phyloP scores from a whole-genome alignment of 2,888 invertebrate genomes.

The Philonicus albiceps region DNA sequence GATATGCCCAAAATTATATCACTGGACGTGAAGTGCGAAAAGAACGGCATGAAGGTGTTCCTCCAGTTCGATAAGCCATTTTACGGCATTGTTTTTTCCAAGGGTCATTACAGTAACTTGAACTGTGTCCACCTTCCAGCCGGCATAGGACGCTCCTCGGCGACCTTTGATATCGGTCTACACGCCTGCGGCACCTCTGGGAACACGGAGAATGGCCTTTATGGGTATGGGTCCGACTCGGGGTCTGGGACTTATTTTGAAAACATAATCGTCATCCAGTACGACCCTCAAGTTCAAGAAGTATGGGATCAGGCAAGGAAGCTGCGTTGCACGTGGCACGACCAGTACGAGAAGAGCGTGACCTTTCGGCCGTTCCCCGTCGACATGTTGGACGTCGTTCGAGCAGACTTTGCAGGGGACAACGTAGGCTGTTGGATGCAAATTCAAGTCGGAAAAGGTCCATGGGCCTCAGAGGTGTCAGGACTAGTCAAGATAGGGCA shows the following conservation, averaged over 20 bases:
- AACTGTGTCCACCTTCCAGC: conserved; percentile 92
- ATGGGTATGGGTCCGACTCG: conserved; percentile 86
- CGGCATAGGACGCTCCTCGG: conserved; percentile 83
- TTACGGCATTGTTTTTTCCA: conserved; percentile 94
- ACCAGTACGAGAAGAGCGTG: conserved; percentile 93
- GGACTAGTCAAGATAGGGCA: conserved; percentile 94
- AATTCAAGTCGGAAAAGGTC: conserved; percentile 93
- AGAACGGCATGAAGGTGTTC: conserved; percentile 91
- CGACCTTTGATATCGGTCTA: conserved; percentile 90
- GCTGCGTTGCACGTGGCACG: conserved; percentile 93
- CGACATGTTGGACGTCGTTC: conserved; percentile 93
- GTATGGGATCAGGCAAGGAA: conserved; percentile 96
- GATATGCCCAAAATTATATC: conserved; percentile 95
- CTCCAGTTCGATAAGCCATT: conserved; percentile 94
- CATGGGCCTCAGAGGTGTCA: conserved; percentile 95
- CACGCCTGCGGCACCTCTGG: conserved; percentile 93
- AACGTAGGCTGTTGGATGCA: conserved; percentile 98
- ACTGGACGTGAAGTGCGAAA: conserved; percentile 92
- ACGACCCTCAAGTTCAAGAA: conserved; percentile 92
- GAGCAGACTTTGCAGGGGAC: conserved; percentile 93
- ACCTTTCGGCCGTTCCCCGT: conserved; percentile 95
- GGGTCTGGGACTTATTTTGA: conserved; percentile 93
- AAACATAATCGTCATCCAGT: conserved; percentile 92
- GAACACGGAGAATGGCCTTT: conserved; percentile 88
- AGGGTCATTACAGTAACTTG: conserved; percentile 91